Base-by-base conservation (phyloP, 2,888 invertebrate species). In the Miltochrista miniata region DNA sequence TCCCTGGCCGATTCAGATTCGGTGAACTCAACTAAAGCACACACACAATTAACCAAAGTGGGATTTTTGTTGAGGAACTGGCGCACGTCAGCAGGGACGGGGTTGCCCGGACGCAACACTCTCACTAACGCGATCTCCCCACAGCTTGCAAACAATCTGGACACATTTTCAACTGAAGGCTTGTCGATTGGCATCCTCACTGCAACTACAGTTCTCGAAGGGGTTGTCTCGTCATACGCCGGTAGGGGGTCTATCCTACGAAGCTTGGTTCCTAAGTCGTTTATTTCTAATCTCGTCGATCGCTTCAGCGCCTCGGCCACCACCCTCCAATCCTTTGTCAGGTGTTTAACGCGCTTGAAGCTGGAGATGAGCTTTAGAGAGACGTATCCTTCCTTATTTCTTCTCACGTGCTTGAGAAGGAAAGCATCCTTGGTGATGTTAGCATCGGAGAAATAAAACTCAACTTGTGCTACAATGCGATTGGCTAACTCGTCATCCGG, bases 361-460 rank as follows among this genome's bases (percentile, higher is more conserved):
- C 98, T 98, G 11, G 98, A 97, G 64, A 99, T 97, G 51, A 99
- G 92, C 83, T 98, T 99, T 46, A 99, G 92, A 47, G 97, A 98
- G 12, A 99, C 98, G 86, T 96, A 98, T 14, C 98, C 98, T 85
- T 98, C 98, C 85, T 98, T 98, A 85, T 98, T 98, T 47, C 98
- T 93, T 50, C 97, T 95, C 15, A 98, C 98, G 81, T 98, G 98
- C 81, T 99, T 99, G 59, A 98, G 87, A 40, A 99, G 92, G 85
- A 99, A 99, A 11, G 98, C 98, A 80, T 99, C 98, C 81, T 98
- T 98, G 3, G 97, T 94, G 65, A 99, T 97, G 82, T 98, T 98
- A 45, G 96, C 97, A 78, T 99, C 98, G 56, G 98, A 97, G 87
- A 99, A 98, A 86, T 98, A 98, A 80, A 96, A 98, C 87, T 99